A percentile compares a stretch with the other conserved stretches of the same genome.
phyloP scores from a whole-genome alignment of 2,113 vertebrate species.

The Anolis sagrei region DNA sequence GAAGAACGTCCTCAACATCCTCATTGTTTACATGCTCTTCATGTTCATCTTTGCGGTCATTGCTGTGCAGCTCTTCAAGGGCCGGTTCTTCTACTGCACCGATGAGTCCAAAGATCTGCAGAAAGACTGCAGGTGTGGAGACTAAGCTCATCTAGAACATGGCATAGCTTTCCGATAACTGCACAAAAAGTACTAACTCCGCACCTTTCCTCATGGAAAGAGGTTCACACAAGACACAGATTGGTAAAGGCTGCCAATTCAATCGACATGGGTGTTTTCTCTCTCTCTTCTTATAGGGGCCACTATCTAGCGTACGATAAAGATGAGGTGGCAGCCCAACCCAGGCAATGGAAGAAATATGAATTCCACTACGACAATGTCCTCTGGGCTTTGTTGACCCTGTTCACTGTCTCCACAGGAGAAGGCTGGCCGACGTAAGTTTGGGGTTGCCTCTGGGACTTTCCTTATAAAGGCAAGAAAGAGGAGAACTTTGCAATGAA shows the following conservation, averaged over 20 bases:
- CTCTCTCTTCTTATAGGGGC: constrained; percentile 77
- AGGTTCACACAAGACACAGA: no score
- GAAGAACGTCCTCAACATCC: constrained; percentile 97
- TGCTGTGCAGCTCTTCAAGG: constrained; percentile 97
- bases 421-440: constrained; percentile 98
- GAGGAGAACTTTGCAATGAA: background rate
- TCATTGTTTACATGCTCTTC: constrained; percentile 97
- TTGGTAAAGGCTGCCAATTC: no score
- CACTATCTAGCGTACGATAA: constrained; percentile 94
- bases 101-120: constrained; percentile 95
- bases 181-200: no score
- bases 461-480: background rate
- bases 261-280: background rate
- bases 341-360: constrained; percentile 93
- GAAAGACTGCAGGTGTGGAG: constrained; percentile 92
- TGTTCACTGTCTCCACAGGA: constrained; percentile 96
- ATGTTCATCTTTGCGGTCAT: constrained; percentile 99
- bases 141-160: background rate
- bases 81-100: constrained; percentile 96
- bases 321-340: constrained; percentile 85
- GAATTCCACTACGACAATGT: constrained; percentile 98
- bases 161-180: no score
- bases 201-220: no score
- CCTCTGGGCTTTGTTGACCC: constrained; percentile 94
- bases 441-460: background rate